Conservation (phyloP, 1,140 invertebrate genomes). For the Drosophila cardini region DNA sequence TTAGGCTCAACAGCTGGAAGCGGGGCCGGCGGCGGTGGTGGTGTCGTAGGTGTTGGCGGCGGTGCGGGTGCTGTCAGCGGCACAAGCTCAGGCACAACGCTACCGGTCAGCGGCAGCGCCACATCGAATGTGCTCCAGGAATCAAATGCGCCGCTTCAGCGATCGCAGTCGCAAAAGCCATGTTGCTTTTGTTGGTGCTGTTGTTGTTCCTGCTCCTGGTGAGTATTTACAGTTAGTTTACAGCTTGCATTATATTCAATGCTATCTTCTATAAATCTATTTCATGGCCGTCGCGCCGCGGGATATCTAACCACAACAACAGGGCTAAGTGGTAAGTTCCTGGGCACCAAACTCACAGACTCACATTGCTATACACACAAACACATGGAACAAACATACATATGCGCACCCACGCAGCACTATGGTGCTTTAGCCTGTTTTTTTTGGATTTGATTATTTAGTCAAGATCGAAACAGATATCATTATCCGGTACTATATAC, state of each 20-base stretch:
- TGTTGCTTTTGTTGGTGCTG: constrained; percentile 90
- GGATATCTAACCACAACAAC: constrained; percentile 58
- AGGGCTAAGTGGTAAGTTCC: constrained; percentile 81
- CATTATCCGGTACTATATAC: too few species aligned
- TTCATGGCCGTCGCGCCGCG: constrained; percentile 38
- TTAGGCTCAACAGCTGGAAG: constrained; percentile 20
- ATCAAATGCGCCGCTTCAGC: constrained; percentile 71
- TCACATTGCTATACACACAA: constrained; percentile 10
- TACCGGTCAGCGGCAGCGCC: constrained; percentile 52
- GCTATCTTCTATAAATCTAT: constrained; percentile 36
- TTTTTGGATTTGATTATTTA: too few species aligned
- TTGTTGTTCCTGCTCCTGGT: constrained; percentile 90
- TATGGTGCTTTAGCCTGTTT: too few species aligned
- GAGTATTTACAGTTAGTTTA: constrained; percentile 66
- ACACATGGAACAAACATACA: constrained; percentile 2
- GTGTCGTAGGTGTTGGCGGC: constrained; percentile 24
- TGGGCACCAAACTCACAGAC: constrained; percentile 1
- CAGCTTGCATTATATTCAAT: constrained; percentile 37
- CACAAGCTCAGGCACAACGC: constrained; percentile 49
- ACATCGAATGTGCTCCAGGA: constrained; percentile 75
- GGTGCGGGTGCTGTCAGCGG: constrained; percentile 40
- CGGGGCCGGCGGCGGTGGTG: constrained; percentile 19
- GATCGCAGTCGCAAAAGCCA: constrained; percentile 84
- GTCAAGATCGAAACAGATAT: too few species aligned
- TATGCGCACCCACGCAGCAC: constrained; percentile 24